Base-by-base conservation (phyloP, 2,888 invertebrate species). In the Antitype chi region DNA sequence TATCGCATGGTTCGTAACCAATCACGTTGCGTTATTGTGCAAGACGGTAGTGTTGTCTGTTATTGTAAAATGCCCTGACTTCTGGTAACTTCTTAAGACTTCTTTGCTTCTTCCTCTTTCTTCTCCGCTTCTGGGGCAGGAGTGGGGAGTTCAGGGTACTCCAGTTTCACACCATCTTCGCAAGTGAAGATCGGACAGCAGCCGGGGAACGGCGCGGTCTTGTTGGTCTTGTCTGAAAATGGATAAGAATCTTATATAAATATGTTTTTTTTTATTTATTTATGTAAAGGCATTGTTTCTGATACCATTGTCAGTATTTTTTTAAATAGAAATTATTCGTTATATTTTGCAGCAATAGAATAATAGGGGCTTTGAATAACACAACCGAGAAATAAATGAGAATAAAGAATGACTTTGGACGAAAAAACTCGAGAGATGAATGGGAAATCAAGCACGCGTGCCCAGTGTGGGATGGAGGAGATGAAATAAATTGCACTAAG, bases 151-250 rank as follows among this genome's bases (percentile, higher is more conserved):
- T 98, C 98, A 5, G 99, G 99, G 95, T 98, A 99, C 94, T 99
- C 98, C 90, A 99, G 95, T 90, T 98, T 98, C 72, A 97, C 98
- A 62, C 99, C 99, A 32, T 98, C 98, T 92, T 99, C 98, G 95
- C 99, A 99, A 15, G 98, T 98, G 97, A 99, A 99, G 84, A 96
- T 96, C 1, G 99, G 99, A 93, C 99, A 99, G 94, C 99, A 99
- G 52, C 96, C 97, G 13, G 99, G 99, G 98, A 99, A 99, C 1
- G 98, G 96, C 2, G 99, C 98, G 15, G 98, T 98, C 95, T 98
- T 99, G 97, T 99, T 98, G 91, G 99, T 99, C 94, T 98, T 98
- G 11, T 98, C 98, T 95, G 97, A 70, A 94, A 97, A 85, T 8
- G 59, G 75, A 86, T 57, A 86, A 74, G 47, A 75, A 67, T 20